A percentile compares a stretch with the other conserved stretches of the same genome.
phyloP scores from a whole-genome alignment of 2,888 invertebrate species.

The Drosophila melanocephala region DNA sequence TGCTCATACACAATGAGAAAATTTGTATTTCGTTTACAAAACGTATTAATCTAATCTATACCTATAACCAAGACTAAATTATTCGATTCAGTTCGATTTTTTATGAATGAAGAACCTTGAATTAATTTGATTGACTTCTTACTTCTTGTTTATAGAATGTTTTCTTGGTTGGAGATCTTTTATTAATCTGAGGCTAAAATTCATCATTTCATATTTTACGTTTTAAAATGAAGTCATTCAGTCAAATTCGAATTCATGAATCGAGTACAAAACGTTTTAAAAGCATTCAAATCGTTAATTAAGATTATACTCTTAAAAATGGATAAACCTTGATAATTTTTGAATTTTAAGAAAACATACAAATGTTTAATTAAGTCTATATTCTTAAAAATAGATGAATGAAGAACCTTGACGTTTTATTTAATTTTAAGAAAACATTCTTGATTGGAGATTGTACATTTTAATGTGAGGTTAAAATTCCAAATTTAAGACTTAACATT shows the following conservation, averaged over 20 bases:
- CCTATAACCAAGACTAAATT: not conserved
- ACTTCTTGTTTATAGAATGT: not conserved
- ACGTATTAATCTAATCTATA: not conserved
- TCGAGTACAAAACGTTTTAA: not conserved
- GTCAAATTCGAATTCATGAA: not conserved
- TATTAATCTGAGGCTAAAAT: not conserved
- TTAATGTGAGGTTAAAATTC: not conserved
- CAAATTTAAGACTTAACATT: not conserved
- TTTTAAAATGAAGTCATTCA: not conserved
- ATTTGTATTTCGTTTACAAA: not conserved
- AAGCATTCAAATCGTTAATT: not conserved
- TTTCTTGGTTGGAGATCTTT: not conserved
- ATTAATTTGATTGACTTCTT: not conserved
- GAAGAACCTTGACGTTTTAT: not conserved
- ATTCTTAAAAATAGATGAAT: not conserved
- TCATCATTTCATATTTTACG: not conserved
- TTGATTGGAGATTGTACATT: not conserved
- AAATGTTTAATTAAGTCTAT: not conserved
- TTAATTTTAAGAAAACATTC: not conserved
- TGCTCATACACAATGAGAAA: constrained; percentile 42
- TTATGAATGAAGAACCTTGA: constrained; percentile 1
- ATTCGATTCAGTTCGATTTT: not conserved
- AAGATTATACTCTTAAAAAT: not conserved
- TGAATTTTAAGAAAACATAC: not conserved
- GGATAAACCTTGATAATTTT: not conserved